Conservation (phyloP, 2,888 invertebrate species). For the Tenodera sinensis region DNA sequence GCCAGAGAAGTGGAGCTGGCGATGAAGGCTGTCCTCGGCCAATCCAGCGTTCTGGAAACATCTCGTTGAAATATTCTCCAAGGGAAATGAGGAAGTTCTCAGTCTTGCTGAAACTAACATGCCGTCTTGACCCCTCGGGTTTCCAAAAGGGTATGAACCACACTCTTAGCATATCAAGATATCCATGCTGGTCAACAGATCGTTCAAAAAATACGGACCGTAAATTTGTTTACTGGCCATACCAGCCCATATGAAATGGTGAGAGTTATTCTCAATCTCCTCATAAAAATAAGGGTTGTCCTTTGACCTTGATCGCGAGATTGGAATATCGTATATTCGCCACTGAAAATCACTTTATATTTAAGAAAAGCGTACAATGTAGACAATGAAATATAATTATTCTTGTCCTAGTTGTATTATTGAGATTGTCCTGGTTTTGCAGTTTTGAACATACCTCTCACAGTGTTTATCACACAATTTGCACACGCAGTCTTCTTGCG, state of each 20-base stretch:
- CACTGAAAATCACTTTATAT: too few relatives aligned
- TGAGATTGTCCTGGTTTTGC: too few relatives aligned
- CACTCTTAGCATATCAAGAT: background rate
- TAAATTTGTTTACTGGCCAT: background rate
- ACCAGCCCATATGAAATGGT: background rate
- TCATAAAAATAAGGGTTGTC: background rate
- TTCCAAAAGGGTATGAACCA: background rate
- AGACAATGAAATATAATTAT: too few relatives aligned
- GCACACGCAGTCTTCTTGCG: too few relatives aligned
- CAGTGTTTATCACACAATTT: too few relatives aligned
- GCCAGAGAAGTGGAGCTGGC: background rate
- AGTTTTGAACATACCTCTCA: too few relatives aligned
- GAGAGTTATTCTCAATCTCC: background rate
- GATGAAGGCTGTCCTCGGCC: background rate
- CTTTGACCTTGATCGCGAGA: background rate
- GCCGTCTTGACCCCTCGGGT: background rate
- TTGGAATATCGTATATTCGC: background rate
- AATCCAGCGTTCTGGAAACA: constrained; percentile 1
- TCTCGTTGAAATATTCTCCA: constrained; percentile 6
- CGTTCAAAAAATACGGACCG: background rate
- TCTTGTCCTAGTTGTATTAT: too few relatives aligned
- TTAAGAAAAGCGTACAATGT: too few relatives aligned
- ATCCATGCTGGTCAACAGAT: background rate
- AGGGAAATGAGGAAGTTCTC: background rate
- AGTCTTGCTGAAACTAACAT: background rate